Evolutionary conservation across 2,888 invertebrate genomes (phyloP).

Genomic region (Platycnemis pennipes): DNA sequence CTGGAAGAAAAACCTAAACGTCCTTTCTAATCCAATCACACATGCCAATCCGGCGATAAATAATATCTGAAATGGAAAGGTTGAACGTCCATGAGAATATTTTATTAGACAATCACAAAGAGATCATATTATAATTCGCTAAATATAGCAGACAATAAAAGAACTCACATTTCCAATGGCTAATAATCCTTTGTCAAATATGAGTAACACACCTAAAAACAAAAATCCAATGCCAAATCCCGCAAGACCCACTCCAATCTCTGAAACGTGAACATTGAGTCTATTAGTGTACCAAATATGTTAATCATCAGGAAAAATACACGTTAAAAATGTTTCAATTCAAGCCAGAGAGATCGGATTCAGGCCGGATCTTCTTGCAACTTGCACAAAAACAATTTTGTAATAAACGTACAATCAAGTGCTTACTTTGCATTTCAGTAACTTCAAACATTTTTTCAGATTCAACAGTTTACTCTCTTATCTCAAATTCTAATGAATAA

Average conservation of each 20-base stretch:
- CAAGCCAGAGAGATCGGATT: background rate
- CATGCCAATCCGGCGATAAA: conserved; percentile 97
- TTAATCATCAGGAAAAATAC: background rate
- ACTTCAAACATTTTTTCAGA: conserved; percentile 77
- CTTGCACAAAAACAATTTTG: background rate
- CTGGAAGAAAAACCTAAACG: conserved; percentile 99
- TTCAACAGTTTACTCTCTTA: background rate
- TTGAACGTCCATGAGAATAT: background rate
- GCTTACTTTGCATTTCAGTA: conserved; percentile 79
- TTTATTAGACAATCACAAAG: background rate
- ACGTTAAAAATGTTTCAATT: background rate
- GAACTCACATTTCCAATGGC: conserved; percentile 99
- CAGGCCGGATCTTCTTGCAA: too few relatives aligned
- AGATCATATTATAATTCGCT: background rate
- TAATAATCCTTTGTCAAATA: conserved; percentile 97
- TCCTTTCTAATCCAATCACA: conserved; percentile 97
- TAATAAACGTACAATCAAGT: background rate
- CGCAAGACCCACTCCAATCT: conserved; percentile 98
- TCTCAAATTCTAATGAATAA: background rate
- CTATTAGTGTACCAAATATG: conserved; percentile 46
- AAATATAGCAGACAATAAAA: background rate
- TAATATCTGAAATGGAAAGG: conserved; percentile 88
- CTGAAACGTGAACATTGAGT: conserved; percentile 81
- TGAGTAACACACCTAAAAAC: conserved; percentile 93
- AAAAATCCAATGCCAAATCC: conserved; percentile 98